Evolutionary conservation across 2,113 vertebrate species (phyloP).

Genomic region (Girardinichthys multiradiatus): DNA sequence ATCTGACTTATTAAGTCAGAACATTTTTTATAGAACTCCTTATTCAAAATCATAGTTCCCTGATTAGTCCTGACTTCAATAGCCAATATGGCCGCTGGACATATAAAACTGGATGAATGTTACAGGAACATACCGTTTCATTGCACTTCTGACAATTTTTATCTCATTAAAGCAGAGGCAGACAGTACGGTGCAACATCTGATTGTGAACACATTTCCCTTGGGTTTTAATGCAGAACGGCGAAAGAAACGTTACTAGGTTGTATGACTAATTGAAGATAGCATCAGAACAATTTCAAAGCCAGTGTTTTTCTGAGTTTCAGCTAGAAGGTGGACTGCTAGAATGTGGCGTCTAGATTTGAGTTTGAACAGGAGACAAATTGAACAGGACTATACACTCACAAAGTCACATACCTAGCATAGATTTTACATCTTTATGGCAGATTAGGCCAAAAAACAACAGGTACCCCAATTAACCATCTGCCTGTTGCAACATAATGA

Average conservation of each 20-base stretch:
- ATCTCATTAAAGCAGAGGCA: not conserved
- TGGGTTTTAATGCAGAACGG: too few species aligned
- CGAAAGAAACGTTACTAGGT: not conserved
- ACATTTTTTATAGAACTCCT: too few species aligned
- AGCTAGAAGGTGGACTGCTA: not conserved
- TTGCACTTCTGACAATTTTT: not conserved
- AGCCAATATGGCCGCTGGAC: too few species aligned
- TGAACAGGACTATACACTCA: too few species aligned
- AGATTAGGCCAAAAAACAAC: slow-evolving; percentile 12
- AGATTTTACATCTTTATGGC: not conserved
- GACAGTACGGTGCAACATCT: not conserved
- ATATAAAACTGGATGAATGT: too few species aligned
- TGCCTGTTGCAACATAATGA: not conserved
- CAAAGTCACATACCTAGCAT: not conserved
- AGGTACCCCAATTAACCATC: slow-evolving; percentile 15
- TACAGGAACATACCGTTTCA: not conserved
- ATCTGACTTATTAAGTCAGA: too few species aligned
- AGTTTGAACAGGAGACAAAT: not conserved
- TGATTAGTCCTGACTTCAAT: too few species aligned
- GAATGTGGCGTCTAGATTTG: not conserved
- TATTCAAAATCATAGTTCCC: too few species aligned
- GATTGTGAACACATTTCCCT: not conserved
- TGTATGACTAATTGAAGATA: not conserved
- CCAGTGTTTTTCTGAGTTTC: too few species aligned
- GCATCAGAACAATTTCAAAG: not conserved